Evolutionary conservation across 2,113 vertebrate species (phyloP).

Genomic region (Oreotrochilus melanogaster): DNA sequence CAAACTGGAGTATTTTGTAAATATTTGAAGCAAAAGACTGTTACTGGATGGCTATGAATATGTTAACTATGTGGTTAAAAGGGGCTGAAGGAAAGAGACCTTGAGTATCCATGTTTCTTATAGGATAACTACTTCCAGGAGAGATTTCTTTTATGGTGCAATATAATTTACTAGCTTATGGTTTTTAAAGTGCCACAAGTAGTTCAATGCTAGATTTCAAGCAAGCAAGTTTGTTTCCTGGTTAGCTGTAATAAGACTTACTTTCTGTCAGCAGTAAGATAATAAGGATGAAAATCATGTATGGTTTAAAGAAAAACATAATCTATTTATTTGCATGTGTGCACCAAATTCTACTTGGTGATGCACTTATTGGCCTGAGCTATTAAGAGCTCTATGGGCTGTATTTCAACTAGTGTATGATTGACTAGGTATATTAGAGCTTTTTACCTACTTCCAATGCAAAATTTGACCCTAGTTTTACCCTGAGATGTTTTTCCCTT

Average conservation of each 20-base stretch:
- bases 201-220: neutral
- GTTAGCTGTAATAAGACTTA: neutral
- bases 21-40: neutral
- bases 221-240: constrained; percentile 1
- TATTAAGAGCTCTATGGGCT: neutral
- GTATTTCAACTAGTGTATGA: neutral
- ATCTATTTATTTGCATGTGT: neutral
- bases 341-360: neutral
- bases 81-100: neutral
- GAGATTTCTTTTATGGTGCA: neutral
- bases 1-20: neutral
- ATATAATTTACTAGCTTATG: neutral
- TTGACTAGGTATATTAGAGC: neutral
- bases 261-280: neutral
- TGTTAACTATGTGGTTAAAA: neutral
- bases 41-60: neutral
- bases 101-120: neutral
- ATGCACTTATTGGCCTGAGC: neutral
- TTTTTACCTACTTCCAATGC: neutral
- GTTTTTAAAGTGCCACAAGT: neutral
- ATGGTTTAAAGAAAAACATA: neutral
- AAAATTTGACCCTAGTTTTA: constrained; percentile 20
- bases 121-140: neutral
- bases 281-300: neutral
- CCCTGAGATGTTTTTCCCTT: neutral